Conservation (phyloP, 1,140 invertebrate species). For the Ditylenchus dipsaci region DNA sequence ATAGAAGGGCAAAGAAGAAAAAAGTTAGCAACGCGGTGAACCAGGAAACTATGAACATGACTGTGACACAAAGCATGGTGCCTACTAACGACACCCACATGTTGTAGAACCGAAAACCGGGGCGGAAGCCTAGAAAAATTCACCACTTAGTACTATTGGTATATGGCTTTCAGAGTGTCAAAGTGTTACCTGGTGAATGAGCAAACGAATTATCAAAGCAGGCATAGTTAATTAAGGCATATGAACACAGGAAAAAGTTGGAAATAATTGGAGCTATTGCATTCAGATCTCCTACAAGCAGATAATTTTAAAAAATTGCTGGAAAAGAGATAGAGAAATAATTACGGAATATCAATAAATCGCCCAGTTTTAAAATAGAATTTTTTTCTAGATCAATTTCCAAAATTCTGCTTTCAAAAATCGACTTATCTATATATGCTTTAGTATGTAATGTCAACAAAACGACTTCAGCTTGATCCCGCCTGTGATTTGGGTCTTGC, state of each 20-base stretch:
- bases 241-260: slow-evolving; percentile 93
- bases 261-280: slow-evolving; percentile 89
- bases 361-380: too few species aligned
- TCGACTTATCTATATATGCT: too few species aligned
- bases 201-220: slow-evolving; percentile 75
- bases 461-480: too few species aligned
- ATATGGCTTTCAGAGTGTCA: not conserved
- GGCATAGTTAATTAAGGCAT: slow-evolving; percentile 85
- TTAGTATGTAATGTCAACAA: too few species aligned
- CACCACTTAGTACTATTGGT: too few species aligned
- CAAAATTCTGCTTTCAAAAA: too few species aligned
- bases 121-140: slow-evolving; percentile 15
- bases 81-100: slow-evolving; percentile 83
- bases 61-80: slow-evolving; percentile 77
- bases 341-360: too few species aligned
- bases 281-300: slow-evolving; percentile 69
- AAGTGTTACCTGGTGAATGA: slow-evolving; percentile 20
- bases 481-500: too few species aligned
- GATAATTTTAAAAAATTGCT: not conserved
- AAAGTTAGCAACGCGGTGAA: slow-evolving; percentile 77
- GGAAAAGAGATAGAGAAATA: too few species aligned
- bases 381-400: too few species aligned
- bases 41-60: slow-evolving; percentile 85
- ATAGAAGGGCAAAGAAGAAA: slow-evolving; percentile 76
- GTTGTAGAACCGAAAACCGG: slow-evolving; percentile 75